A percentile compares a stretch with the other conserved stretches of the same genome.
These are phyloP conservation scores for Cepphus grylle DNA, from an alignment of 2,113 vertebrate genomes.

Conservation along the genomic window DNA sequence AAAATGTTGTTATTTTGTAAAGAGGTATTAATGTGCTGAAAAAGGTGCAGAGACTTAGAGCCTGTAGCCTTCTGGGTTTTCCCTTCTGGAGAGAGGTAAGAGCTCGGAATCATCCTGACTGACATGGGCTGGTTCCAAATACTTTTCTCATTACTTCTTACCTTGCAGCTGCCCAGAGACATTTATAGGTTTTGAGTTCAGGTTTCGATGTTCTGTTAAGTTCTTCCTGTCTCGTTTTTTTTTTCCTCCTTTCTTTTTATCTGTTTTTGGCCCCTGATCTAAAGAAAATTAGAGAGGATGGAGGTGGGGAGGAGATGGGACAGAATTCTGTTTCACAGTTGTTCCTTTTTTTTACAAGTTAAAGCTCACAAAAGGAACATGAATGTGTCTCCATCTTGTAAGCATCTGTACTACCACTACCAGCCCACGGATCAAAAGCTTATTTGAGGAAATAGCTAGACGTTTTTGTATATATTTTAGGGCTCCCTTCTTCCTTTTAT, in stretches of 20 bases:
- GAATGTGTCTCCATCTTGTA: constrained; percentile 40
- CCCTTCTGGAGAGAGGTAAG: not conserved
- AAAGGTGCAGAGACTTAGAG: not conserved
- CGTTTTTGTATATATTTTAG: not conserved
- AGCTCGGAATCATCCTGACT: not conserved
- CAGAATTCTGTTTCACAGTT: constrained; percentile 50
- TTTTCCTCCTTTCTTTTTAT: not conserved
- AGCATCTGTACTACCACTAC: constrained; percentile 21
- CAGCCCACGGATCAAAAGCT: constrained; percentile 24
- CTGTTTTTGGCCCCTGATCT: constrained; percentile 43
- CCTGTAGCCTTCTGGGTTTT: not conserved
- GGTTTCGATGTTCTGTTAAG: constrained; percentile 7
- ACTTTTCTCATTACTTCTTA: constrained; percentile 12
- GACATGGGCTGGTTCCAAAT: not conserved
- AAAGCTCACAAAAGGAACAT: not conserved
- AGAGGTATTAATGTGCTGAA: not conserved
- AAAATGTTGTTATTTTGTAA: not conserved
- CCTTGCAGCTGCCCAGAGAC: not conserved
- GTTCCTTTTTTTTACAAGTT: constrained; percentile 16
- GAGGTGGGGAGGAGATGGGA: not conserved
- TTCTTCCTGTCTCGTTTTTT: constrained; percentile 10
- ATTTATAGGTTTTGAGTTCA: constrained; percentile 27
- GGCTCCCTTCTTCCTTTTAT: not conserved
- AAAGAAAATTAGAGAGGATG: constrained; percentile 21
- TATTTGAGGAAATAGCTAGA: constrained; percentile 31